Conservation (phyloP, 2,888 invertebrate genomes). For the Holacanthella duospinosa region DNA sequence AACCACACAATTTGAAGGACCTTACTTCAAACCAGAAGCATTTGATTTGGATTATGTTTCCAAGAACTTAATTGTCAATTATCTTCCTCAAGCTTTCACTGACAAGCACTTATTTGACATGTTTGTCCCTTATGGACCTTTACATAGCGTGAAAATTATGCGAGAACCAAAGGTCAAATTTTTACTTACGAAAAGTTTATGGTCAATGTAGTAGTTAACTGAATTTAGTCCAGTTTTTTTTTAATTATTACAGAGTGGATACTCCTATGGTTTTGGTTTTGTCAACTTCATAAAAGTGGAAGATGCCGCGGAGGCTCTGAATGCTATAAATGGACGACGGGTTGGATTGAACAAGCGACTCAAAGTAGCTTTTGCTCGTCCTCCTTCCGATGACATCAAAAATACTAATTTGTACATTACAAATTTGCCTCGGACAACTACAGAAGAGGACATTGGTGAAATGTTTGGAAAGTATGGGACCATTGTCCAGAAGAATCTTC, state of each 20-base stretch:
- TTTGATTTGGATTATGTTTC: not conserved
- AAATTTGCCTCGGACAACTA: conserved; percentile 56
- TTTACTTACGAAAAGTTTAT: not conserved
- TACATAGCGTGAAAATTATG: conserved; percentile 85
- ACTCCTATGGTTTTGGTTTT: conserved; percentile 93
- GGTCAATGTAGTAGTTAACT: not conserved
- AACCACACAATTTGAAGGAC: too few relatives aligned
- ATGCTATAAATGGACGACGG: conserved; percentile 73
- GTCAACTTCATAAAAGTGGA: conserved; percentile 78
- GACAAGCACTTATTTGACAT: conserved; percentile 81
- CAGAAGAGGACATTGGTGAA: conserved; percentile 68
- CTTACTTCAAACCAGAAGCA: not conserved
- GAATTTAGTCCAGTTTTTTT: not conserved
- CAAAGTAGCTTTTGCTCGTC: conserved; percentile 86
- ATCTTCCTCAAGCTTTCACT: conserved; percentile 84
- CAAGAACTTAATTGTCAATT: conserved; percentile 81
- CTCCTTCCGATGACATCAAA: conserved; percentile 82
- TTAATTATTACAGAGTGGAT: conserved; percentile 61
- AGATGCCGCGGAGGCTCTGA: conserved; percentile 76
- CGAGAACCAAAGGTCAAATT: conserved; percentile 65
- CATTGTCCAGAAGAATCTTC: conserved; percentile 82
- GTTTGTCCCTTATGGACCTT: conserved; percentile 76
- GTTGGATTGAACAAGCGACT: conserved; percentile 74
- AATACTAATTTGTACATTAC: conserved; percentile 90
- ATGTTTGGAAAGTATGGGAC: conserved; percentile 79